Evolutionary conservation across 2,797 vertebrate species (phyloP).

Genomic region (Oreochromis grahami): DNA sequence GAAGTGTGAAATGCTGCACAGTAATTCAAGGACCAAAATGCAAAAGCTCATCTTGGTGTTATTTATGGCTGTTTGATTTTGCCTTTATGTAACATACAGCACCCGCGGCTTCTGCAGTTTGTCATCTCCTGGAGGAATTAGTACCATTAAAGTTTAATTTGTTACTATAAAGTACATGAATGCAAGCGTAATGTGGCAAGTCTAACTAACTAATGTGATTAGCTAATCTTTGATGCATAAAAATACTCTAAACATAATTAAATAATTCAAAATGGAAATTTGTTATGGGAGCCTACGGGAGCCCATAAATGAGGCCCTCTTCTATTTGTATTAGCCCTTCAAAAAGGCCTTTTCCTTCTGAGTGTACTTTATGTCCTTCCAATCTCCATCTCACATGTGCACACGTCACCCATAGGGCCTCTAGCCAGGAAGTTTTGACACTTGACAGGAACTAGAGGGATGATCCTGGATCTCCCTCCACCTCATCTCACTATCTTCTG

Average conservation of each 20-base stretch:
- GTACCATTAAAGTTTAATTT: not conserved
- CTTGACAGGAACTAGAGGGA: constrained; percentile 30
- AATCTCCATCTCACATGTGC: constrained; percentile 2
- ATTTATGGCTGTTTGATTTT: constrained; percentile 34
- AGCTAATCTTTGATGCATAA: not conserved
- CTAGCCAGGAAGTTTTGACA: constrained; percentile 15
- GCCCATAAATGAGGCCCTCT: not conserved
- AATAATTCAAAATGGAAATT: not conserved
- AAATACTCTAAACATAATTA: not conserved
- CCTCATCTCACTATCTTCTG: constrained; percentile 22
- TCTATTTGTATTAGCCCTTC: not conserved
- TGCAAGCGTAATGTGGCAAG: not conserved
- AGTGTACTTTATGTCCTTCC: not conserved
- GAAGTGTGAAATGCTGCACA: constrained; percentile 53
- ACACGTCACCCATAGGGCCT: not conserved
- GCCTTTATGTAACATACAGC: not conserved
- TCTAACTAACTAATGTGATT: constrained; percentile 1
- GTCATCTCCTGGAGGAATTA: not conserved
- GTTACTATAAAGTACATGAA: not conserved
- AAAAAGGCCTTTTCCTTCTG: not conserved
- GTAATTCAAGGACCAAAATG: constrained; percentile 38
- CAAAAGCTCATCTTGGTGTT: not conserved
- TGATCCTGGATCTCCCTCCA: constrained; percentile 5
- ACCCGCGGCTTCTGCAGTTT: not conserved
- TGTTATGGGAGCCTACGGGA: not conserved